phyloP scores from a whole-genome alignment of 2,888 invertebrate species.

The Venustoraphidia nigricollis region DNA sequence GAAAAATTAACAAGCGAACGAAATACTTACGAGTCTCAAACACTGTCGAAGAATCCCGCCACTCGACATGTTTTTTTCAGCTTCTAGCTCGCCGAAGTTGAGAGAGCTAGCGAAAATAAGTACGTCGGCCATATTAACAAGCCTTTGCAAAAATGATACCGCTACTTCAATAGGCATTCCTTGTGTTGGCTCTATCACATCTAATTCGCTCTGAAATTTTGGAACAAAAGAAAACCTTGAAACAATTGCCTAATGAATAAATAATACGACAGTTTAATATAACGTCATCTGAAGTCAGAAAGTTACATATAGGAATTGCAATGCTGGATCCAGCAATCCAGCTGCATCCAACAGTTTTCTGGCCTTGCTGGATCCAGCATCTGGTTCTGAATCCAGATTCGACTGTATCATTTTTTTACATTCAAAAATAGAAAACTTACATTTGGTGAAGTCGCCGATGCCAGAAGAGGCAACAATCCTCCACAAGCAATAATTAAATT shows the following conservation, averaged over 20 bases:
- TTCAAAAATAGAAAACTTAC: conserved; percentile 39
- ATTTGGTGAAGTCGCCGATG: conserved; percentile 96
- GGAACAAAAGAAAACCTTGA: conserved; percentile 4
- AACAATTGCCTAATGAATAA: background rate
- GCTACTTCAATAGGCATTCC: conserved; percentile 98
- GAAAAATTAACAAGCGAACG: background rate
- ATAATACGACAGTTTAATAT: background rate
- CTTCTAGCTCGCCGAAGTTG: conserved; percentile 94
- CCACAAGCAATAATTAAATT: conserved; percentile 98
- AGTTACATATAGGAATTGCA: too few relatives aligned
- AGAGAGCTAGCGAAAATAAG: conserved; percentile 95
- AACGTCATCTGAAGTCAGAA: background rate
- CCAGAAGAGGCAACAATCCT: conserved; percentile 86
- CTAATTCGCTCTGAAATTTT: conserved; percentile 76
- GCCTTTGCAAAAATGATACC: conserved; percentile 91
- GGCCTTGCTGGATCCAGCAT: too few relatives aligned
- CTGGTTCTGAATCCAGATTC: too few relatives aligned
- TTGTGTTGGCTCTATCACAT: conserved; percentile 96
- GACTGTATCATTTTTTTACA: background rate
- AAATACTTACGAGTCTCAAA: conserved; percentile 62
- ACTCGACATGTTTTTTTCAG: conserved; percentile 99
- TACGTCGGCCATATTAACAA: conserved; percentile 97
- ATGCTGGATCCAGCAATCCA: too few relatives aligned
- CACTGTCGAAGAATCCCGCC: conserved; percentile 98
- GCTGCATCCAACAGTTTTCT: too few relatives aligned